Evolutionary conservation across 2,113 vertebrate species (phyloP).

Genomic region (Channa maculata): DNA sequence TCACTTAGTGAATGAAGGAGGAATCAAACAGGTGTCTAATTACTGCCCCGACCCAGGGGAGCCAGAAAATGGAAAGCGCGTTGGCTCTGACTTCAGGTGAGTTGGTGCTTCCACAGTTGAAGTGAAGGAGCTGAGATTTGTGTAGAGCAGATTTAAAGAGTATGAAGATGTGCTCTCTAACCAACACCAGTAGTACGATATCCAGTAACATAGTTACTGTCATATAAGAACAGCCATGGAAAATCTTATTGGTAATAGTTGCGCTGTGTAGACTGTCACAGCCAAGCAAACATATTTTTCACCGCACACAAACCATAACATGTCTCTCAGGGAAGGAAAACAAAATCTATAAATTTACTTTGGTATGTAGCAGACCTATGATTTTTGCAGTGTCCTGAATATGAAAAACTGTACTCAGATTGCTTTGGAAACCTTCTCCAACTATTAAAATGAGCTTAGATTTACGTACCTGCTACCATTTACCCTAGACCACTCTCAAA

Average conservation of each 20-base stretch:
- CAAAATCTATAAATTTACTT: neutral
- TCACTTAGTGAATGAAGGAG: slow-evolving; percentile 94
- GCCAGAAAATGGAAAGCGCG: slow-evolving; percentile 96
- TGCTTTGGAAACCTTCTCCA: too few relatives aligned
- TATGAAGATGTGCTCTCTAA: neutral
- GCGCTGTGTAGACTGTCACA: neutral
- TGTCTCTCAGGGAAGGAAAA: neutral
- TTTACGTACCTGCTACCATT: too few relatives aligned
- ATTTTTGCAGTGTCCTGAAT: neutral
- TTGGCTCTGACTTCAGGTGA: slow-evolving; percentile 97
- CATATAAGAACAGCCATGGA: neutral
- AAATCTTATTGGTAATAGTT: neutral
- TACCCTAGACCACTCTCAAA: too few relatives aligned
- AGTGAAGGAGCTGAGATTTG: slow-evolving; percentile 1
- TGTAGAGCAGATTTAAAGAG: neutral
- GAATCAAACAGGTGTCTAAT: slow-evolving; percentile 98
- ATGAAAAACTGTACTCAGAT: too few relatives aligned
- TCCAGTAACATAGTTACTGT: neutral
- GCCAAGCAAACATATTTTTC: neutral
- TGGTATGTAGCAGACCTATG: neutral
- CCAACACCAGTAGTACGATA: neutral
- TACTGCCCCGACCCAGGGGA: slow-evolving; percentile 98
- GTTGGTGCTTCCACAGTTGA: slow-evolving; percentile 18
- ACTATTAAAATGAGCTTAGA: too few relatives aligned
- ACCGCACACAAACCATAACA: neutral